These are phyloP conservation scores for Chydorus sphaericus DNA, from an alignment of 2,888 invertebrate species.

Conservation along the genomic window DNA sequence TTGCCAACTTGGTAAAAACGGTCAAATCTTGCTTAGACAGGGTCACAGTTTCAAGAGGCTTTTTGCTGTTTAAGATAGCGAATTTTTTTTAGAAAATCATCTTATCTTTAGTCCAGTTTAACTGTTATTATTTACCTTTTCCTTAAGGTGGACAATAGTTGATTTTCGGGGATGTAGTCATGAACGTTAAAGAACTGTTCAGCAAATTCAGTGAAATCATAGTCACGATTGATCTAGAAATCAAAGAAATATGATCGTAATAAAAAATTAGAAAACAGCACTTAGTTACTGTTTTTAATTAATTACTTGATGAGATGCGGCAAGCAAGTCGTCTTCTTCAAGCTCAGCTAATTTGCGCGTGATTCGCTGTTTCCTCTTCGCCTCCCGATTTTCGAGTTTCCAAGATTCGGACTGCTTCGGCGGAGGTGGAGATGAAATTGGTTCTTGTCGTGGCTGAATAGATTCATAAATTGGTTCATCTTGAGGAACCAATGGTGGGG, in stretches of 20 bases:
- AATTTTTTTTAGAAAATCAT: background rate
- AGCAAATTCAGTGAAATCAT: conserved; percentile 85
- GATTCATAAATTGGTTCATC: conserved; percentile 69
- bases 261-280: background rate
- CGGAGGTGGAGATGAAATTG: background rate
- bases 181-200: conserved; percentile 83
- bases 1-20: conserved; percentile 68
- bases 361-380: conserved; percentile 66
- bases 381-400: conserved; percentile 44
- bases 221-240: conserved; percentile 28
- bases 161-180: conserved; percentile 67
- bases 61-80: conserved; percentile 1
- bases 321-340: conserved; percentile 39
- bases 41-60: conserved; percentile 1
- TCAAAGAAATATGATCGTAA: background rate
- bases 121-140: background rate
- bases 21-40: conserved; percentile 86
- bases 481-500: conserved; percentile 28
- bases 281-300: background rate
- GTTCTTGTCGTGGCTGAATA: conserved; percentile 45
- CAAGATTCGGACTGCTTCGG: background rate
- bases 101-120: background rate
- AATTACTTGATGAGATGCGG: conserved; percentile 38
- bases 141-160: conserved; percentile 5
- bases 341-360: conserved; percentile 73